Percentiles rank a stretch among this genome's conserved stretches.
Conservation (phyloP, 1,140 invertebrate genomes). For the Hyles euphorbiae region DNA sequence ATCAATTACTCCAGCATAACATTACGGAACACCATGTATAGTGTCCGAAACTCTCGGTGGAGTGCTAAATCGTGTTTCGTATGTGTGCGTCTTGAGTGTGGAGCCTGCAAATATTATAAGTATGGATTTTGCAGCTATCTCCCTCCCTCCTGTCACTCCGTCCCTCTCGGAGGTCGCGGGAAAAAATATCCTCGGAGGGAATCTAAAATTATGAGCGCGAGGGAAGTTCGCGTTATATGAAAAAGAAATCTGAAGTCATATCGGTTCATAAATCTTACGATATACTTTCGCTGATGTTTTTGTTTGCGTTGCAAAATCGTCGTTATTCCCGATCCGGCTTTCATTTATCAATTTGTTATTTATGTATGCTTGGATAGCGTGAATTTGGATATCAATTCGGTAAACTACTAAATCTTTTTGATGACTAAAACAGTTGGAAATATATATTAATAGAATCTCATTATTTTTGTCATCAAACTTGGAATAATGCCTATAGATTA, state of each 20-base stretch:
- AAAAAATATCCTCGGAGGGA: conserved; percentile 65
- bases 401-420: no score
- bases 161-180: conserved; percentile 45
- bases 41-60: conserved; percentile 58
- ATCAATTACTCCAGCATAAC: background rate
- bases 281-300: conserved; percentile 27
- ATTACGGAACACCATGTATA: conserved; percentile 36
- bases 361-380: no score
- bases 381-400: no score
- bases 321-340: conserved; percentile 14
- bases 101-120: conserved; percentile 73
- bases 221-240: conserved; percentile 45
- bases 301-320: conserved; percentile 32
- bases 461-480: no score
- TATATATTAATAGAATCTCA: no score
- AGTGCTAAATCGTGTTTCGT: conserved; percentile 54
- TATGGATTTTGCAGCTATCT: conserved; percentile 69
- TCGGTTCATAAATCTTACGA: conserved; percentile 42
- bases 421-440: no score
- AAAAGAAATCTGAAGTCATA: conserved; percentile 47
- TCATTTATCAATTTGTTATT: conserved; percentile 6
- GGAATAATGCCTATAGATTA: no score
- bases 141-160: conserved; percentile 37
- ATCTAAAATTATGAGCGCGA: conserved; percentile 63
- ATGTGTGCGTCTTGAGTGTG: conserved; percentile 56